Base-by-base conservation (phyloP, 2,113 vertebrate genomes). In the Micronycteris hirsuta region DNA sequence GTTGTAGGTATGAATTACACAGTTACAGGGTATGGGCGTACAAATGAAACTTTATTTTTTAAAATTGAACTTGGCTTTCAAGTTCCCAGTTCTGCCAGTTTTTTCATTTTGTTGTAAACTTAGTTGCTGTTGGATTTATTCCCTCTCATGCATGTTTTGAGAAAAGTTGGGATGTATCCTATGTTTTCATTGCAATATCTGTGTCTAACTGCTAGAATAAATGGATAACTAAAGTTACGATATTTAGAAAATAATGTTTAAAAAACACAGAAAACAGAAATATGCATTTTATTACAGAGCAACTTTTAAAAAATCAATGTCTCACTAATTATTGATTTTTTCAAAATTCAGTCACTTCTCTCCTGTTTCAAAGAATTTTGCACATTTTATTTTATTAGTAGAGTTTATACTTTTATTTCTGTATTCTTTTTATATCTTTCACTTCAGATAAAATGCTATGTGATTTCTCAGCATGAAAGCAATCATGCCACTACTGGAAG, bases 381-480 rank as follows among this genome's bases (percentile, higher is more conserved):
- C 20, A 63, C 4, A 31, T 49, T 38, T 73, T 96, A 8, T 97
- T 31, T 65, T 90, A 77, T 98, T 54, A 89, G 28, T 58, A 73
- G 22, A 90, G n/a, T 86, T 74, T 13, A 67, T 5, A 12, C 58
- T 88, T 97, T 97, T 80, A 70, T 89, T 49, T 86, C 47, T 88
- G 1, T 0, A 58, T 83, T 90, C 28, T 70, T 96, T 45, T 93
- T 93, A 86, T 93, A 52, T 86, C 15, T 93, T 98, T 86, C 28
- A 63, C 52, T 71, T 36, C 52, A 96, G 49, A 82, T 96, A 68
- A 93, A 65, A 95, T 97, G 85, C 28, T 87, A 28, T 89, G 84
- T 68, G 96, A 20, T 67, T 95, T 97, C 11, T 43, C n/a, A 87
- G 41, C 47, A 45, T 86, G 26, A 19, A 94, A 63, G 45, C 1